These are phyloP conservation scores for Corythoichthys intestinalis DNA, from an alignment of 2,113 vertebrate genomes.

Conservation along the genomic window DNA sequence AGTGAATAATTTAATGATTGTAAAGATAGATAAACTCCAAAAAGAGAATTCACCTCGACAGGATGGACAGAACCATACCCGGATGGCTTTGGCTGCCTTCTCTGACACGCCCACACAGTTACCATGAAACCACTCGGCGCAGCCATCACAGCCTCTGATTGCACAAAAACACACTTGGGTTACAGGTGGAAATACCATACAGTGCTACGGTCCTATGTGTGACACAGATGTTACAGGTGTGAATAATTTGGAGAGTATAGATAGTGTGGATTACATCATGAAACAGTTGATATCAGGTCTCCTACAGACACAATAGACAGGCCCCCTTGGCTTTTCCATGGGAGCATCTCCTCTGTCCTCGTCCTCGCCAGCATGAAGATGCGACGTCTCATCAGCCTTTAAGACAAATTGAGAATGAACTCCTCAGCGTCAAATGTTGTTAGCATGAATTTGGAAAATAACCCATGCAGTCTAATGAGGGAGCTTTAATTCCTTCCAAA, in stretches of 20 bases:
- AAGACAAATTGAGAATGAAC: neutral
- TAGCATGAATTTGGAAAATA: neutral
- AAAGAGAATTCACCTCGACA: conserved; percentile 75
- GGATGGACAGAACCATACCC: conserved; percentile 87
- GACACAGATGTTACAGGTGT: neutral
- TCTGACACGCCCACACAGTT: conserved; percentile 90
- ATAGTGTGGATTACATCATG: conserved; percentile 80
- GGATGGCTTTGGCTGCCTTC: conserved; percentile 89
- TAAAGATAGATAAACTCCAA: neutral
- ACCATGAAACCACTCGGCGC: conserved; percentile 93
- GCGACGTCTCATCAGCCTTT: neutral
- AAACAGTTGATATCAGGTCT: conserved; percentile 91
- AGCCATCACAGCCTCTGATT: conserved; percentile 86
- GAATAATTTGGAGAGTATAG: neutral
- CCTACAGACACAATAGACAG: conserved; percentile 81
- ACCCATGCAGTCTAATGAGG: neutral
- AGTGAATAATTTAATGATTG: neutral
- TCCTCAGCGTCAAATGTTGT: neutral
- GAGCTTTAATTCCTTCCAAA: no score
- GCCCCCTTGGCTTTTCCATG: neutral
- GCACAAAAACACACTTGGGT: neutral
- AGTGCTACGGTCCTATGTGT: no score
- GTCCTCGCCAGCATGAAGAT: neutral
- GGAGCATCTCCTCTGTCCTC: neutral
- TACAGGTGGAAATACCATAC: neutral